Conservation (phyloP, 2,888 invertebrate species). For the Linyphia triangularis region DNA sequence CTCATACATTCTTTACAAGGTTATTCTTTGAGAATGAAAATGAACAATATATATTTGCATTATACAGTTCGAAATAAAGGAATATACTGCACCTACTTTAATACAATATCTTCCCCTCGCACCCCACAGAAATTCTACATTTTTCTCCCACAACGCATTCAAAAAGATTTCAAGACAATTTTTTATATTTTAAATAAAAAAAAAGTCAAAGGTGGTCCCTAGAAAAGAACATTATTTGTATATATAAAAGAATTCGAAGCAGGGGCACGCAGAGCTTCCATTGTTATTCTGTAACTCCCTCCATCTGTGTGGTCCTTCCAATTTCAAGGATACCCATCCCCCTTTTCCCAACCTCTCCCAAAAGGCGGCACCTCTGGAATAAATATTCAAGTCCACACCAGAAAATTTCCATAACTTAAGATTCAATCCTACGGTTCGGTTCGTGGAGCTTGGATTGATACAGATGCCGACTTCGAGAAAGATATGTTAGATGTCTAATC, state of each 20-base stretch:
- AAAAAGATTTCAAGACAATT: too few relatives aligned
- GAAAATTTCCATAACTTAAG: constrained; percentile 64
- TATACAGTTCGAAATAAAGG: too few relatives aligned
- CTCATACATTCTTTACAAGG: too few relatives aligned
- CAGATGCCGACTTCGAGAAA: constrained; percentile 16
- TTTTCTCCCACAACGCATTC: too few relatives aligned
- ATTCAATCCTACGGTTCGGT: constrained; percentile 45
- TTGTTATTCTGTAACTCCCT: constrained; percentile 43
- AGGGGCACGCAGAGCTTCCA: background rate
- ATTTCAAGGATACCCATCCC: constrained; percentile 37
- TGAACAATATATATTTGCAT: too few relatives aligned
- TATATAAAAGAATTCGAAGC: background rate
- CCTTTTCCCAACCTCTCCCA: too few relatives aligned
- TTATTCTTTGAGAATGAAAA: too few relatives aligned
- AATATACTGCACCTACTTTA: too few relatives aligned
- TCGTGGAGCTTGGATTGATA: constrained; percentile 14
- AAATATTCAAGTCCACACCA: constrained; percentile 33
- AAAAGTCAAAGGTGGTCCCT: background rate
- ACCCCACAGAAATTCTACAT: too few relatives aligned
- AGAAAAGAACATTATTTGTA: constrained; percentile 34
- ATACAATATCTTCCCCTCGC: too few relatives aligned
- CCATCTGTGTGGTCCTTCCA: constrained; percentile 17
- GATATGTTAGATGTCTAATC: constrained; percentile 36
- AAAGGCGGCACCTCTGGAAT: constrained; percentile 7
- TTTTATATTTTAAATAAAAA: background rate